Evolutionary conservation across 2,888 invertebrate genomes (phyloP).

Genomic region (Ectemnius cavifrons): DNA sequence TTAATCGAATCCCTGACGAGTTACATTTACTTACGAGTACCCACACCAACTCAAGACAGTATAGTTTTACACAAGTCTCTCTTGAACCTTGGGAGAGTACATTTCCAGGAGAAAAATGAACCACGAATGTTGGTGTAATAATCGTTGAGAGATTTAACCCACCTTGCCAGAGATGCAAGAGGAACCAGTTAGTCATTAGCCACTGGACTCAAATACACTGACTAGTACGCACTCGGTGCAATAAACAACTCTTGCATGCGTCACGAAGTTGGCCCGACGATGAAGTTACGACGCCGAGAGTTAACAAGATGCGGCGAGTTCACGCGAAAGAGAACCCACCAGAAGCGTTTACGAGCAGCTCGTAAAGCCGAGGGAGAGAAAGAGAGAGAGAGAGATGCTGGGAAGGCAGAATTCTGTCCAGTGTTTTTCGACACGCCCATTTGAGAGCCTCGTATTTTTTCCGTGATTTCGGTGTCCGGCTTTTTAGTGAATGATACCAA

Average conservation of each 20-base stretch:
- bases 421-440: conserved; percentile 36
- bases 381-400: background rate
- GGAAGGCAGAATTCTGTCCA: conserved; percentile 39
- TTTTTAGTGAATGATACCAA: no score
- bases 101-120: no score
- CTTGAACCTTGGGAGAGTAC: no score
- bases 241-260: conserved; percentile 39
- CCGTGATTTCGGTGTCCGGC: background rate
- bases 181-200: background rate
- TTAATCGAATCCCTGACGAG: no score
- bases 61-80: no score
- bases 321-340: conserved; percentile 12
- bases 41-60: no score
- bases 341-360: conserved; percentile 50
- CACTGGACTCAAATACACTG: no score
- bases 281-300: conserved; percentile 45
- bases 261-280: conserved; percentile 28
- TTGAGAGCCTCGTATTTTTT: conserved; percentile 22
- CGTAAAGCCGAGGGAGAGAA: conserved; percentile 35
- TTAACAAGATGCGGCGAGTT: conserved; percentile 46
- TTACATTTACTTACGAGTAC: no score
- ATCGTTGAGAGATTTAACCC: background rate
- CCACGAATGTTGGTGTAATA: no score
- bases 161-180: background rate
- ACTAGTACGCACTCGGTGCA: conserved; percentile 18